Conservation (phyloP, 2,113 vertebrate species). For the Amazona vittata region DNA sequence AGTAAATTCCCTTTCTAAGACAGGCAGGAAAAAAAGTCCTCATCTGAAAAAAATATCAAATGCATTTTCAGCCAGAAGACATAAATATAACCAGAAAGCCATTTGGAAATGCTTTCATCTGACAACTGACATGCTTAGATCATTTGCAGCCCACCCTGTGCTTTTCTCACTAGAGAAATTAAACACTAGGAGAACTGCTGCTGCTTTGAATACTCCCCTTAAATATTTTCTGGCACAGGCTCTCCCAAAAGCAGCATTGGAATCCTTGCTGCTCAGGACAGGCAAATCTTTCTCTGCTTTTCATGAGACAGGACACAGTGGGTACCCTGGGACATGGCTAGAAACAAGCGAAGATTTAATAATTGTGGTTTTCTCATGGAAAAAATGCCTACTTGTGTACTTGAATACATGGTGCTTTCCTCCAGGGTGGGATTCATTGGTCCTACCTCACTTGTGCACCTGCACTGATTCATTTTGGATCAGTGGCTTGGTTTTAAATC, state of each 20-base stretch:
- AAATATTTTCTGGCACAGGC: slow-evolving; percentile 62
- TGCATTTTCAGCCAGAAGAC: slow-evolving; percentile 66
- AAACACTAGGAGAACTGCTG: slow-evolving; percentile 60
- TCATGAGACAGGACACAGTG: neutral
- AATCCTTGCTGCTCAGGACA: neutral
- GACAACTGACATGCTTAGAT: slow-evolving; percentile 72
- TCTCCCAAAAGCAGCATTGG: slow-evolving; percentile 9
- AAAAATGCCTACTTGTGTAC: neutral
- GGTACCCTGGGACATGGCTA: neutral
- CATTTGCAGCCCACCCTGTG: slow-evolving; percentile 67
- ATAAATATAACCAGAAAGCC: slow-evolving; percentile 71
- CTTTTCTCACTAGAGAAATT: slow-evolving; percentile 72
- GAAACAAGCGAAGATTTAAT: neutral
- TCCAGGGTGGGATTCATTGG: neutral
- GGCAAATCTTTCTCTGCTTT: neutral
- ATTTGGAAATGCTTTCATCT: slow-evolving; percentile 73
- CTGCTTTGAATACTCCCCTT: slow-evolving; percentile 61
- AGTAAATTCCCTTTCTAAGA: slow-evolving; percentile 57
- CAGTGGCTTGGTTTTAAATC: neutral
- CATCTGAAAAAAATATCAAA: slow-evolving; percentile 66
- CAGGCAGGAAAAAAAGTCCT: neutral
- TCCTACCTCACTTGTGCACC: neutral
- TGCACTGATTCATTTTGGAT: neutral
- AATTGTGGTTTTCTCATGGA: neutral
- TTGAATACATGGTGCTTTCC: neutral